Base-by-base conservation (phyloP, 2,888 invertebrate genomes). In the Lasius platythorax region DNA sequence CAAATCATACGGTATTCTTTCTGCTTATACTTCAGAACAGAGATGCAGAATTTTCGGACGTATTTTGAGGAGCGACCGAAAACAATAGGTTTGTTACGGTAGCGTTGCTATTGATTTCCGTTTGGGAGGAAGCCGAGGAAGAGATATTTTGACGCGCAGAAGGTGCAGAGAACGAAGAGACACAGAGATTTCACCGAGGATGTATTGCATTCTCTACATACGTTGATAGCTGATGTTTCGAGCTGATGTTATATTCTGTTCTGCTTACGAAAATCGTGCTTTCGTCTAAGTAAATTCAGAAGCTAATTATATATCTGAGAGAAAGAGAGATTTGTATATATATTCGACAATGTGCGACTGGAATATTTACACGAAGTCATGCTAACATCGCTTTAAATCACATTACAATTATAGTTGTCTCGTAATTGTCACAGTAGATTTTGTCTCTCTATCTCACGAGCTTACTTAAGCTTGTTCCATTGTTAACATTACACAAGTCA, bases 51-150 rank as follows among this genome's bases (percentile, higher is more conserved):
- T 74, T 83, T 84, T 84, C 64, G 79, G 67, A 78, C 43, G 63
- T 82, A 76, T 84, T 91, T 86, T 74, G 37, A 63, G 67, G 82
- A 75, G 64, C 67, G 84, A 63, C 72, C 75, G 85, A 91, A 92
- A 92, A 92, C 92, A 92, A 92, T 89, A 82, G 90, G 86, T 89
- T 89, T 91, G 91, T 91, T 91, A 92, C 89, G 84, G 70, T 89
- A 83, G 87, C 87, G 89, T 89, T 89, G 87, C 86, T 93, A 93
- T 92, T 89, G 93, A 93, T 92, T 92, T 92, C 89, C 92, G 90
- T 91, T 92, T 87, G 89, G 82, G 83, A 56, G 68, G 43, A 87
- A 87, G 85, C 82, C 85, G 87, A 33, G 85, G 30, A 82, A 83
- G 86, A 87, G 87, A 87, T 87, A 87, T 67, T 89, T 85, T 73